Evolutionary conservation across 2,797 vertebrate genomes (phyloP), one percentile per base, ranked within the genome.

Genomic region (Galago senegalensis): DNA sequence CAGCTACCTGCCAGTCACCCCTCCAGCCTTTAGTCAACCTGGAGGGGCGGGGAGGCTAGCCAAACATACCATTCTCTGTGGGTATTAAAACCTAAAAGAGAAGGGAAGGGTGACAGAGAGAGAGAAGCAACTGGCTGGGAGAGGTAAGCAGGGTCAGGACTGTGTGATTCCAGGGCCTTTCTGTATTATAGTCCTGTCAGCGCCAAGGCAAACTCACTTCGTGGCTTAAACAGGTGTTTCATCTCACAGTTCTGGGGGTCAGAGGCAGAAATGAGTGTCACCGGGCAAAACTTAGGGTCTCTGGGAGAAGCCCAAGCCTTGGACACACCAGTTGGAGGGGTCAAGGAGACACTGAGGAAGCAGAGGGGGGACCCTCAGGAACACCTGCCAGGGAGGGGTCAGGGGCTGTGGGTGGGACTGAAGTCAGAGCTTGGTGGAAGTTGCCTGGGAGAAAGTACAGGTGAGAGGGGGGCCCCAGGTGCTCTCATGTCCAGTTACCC

Each of bases 51-150:
- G 23, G 43, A n/a, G 34, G 5, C 17, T 17, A 46, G 56, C 4
- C 0, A 2, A 2, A 2, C 0, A 2, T 1, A n/a, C n/a, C 9
- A 2, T n/a, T 63, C 72, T 82, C 81, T 29, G 23, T 40, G 60
- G n/a, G 5, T 2, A 0, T 29, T 17, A 56, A 17, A 12, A 37
- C 82, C 23, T 46, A 13, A 14, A 70, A 20, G 80, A 49, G 60
- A 31, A 16, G 63, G 27, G 7, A 16, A 1, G 49, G 49, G 58
- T 0, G 3, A 0, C 0, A 5, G 18, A 1, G 7, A 8, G 9
- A 17, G 67, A 46, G 60, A 17, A 46, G 20, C 20, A 7, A 3
- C 5, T 23, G 29, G 14, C 58, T 4, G 21, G 43, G 10, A 14
- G 23, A 1, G 23, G n/a, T 3, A 6, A 20, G 25, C 11, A 16